Evolutionary conservation across 2,888 invertebrate genomes (phyloP).

Genomic region (Epinotia bilunana): DNA sequence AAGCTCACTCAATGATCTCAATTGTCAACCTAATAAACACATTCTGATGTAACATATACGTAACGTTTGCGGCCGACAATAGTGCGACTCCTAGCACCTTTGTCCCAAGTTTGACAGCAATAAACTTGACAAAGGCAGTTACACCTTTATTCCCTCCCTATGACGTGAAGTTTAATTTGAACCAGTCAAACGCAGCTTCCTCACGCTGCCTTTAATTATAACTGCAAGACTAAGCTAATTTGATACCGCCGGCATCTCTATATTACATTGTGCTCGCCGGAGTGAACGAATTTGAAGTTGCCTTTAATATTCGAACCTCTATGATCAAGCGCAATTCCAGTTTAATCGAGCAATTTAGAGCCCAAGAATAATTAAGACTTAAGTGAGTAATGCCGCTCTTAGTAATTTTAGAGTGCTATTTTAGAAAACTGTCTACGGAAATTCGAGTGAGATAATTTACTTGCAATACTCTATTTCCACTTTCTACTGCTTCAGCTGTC

Average conservation of each 20-base stretch:
- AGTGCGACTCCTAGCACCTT: constrained; percentile 49
- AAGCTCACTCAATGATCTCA: not conserved
- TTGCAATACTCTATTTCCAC: not conserved
- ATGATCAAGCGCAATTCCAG: constrained; percentile 22
- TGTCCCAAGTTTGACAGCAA: constrained; percentile 9
- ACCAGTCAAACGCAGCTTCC: constrained; percentile 72
- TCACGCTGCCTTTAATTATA: constrained; percentile 71
- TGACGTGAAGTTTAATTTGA: constrained; percentile 73
- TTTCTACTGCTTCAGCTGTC: not conserved
- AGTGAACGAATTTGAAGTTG: constrained; percentile 54
- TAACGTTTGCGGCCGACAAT: constrained; percentile 39
- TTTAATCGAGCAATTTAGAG: constrained; percentile 15
- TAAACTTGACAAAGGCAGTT: constrained; percentile 30
- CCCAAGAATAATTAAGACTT: constrained; percentile 18
- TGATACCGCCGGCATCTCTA: constrained; percentile 67
- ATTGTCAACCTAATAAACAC: not conserved
- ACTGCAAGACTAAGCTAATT: constrained; percentile 73
- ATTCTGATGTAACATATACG: not conserved
- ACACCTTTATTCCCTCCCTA: constrained; percentile 70
- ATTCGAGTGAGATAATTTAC: not conserved
- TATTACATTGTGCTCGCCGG: constrained; percentile 60
- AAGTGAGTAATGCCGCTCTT: not conserved
- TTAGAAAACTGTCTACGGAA: not conserved
- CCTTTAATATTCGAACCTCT: constrained; percentile 37
- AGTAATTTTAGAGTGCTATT: not conserved